Evolutionary conservation across 2,113 vertebrate species (phyloP).

Genomic region (Nicator chloris): DNA sequence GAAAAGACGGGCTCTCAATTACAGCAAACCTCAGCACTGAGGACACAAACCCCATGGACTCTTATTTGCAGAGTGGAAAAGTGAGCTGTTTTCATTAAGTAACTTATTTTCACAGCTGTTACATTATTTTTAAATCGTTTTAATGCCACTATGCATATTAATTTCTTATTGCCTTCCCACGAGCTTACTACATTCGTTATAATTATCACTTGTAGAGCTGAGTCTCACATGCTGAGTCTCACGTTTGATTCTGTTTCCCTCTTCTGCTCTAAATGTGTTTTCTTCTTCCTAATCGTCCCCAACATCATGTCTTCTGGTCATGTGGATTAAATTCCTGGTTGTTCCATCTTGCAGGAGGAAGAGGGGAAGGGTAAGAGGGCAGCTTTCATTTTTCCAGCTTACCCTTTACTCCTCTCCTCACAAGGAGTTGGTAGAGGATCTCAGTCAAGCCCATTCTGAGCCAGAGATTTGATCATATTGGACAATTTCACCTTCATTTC

Average conservation of each 20-base stretch:
- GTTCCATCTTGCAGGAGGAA: background rate
- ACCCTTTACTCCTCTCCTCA: background rate
- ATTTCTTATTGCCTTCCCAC: constrained; percentile 63
- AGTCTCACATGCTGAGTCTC: background rate
- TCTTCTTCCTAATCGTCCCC: background rate
- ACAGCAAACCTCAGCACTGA: background rate
- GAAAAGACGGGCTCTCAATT: background rate
- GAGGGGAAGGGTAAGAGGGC: background rate
- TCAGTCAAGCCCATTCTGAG: background rate
- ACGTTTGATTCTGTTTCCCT: background rate
- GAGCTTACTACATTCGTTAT: constrained; percentile 50
- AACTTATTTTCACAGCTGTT: constrained; percentile 68
- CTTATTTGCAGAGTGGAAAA: constrained; percentile 9
- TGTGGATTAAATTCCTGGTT: background rate
- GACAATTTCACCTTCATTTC: background rate
- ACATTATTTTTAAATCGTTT: constrained; percentile 66
- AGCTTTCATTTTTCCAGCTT: background rate
- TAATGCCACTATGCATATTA: constrained; percentile 65
- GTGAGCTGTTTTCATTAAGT: constrained; percentile 65
- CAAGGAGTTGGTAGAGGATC: background rate
- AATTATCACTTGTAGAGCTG: background rate
- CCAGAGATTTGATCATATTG: background rate
- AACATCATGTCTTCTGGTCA: background rate
- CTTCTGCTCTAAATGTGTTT: background rate
- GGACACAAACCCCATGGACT: background rate